Evolutionary conservation across 2,797 vertebrate species (phyloP).

Genomic region (Adrianichthys oophorus): DNA sequence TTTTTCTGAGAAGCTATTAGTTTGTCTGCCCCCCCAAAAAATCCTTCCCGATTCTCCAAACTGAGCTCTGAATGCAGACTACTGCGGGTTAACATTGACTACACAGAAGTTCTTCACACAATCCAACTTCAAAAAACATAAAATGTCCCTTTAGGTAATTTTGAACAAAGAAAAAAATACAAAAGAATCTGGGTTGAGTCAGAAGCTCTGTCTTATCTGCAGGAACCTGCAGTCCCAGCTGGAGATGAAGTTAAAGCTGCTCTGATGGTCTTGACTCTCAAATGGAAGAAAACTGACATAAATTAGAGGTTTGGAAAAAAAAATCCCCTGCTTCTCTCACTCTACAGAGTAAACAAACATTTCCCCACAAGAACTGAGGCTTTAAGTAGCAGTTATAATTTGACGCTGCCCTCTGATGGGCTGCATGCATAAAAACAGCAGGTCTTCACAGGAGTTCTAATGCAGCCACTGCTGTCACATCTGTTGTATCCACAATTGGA

Average conservation of each 20-base stretch:
- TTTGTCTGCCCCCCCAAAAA: no score
- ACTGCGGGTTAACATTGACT: no score
- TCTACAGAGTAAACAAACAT: slow-evolving; percentile 55
- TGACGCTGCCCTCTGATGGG: slow-evolving; percentile 20
- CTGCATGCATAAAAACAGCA: slow-evolving; percentile 11
- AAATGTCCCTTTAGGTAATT: neutral
- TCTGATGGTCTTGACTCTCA: slow-evolving; percentile 15
- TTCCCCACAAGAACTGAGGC: slow-evolving; percentile 36
- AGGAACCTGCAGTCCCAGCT: slow-evolving; percentile 19
- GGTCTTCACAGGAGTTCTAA: slow-evolving; percentile 26
- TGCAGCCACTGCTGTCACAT: slow-evolving; percentile 25
- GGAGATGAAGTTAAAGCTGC: slow-evolving; percentile 19
- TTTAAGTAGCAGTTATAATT: slow-evolving; percentile 29
- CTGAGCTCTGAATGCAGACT: no score
- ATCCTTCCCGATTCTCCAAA: no score
- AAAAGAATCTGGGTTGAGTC: slow-evolving; percentile 21
- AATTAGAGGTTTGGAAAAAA: slow-evolving; percentile 50
- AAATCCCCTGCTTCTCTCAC: slow-evolving; percentile 43
- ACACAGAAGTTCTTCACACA: no score
- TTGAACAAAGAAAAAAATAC: neutral
- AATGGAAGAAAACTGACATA: slow-evolving; percentile 26
- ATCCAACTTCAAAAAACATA: no score
- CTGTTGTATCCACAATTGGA: slow-evolving; percentile 26
- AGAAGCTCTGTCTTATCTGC: slow-evolving; percentile 8
- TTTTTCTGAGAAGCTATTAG: no score